Evolutionary conservation across 2,113 vertebrate species (phyloP).

Genomic region (Varanus komodoensis): DNA sequence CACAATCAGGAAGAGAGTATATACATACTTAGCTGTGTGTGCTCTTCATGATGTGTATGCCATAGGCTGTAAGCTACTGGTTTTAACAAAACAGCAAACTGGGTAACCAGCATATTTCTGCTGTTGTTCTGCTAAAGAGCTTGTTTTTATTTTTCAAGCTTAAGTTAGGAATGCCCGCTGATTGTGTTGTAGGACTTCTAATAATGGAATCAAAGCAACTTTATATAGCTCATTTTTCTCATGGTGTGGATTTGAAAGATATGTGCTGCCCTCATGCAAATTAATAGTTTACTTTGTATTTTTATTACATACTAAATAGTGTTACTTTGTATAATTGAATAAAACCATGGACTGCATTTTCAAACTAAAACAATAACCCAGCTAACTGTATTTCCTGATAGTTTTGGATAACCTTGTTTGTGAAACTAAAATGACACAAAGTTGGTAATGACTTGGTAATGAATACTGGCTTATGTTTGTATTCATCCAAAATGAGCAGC

Average conservation of each 20-base stretch:
- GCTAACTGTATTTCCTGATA: background rate
- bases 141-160: background rate
- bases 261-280: background rate
- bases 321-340: background rate
- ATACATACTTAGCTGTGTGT: slow-evolving; percentile 30
- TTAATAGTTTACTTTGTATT: background rate
- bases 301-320: background rate
- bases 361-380: background rate
- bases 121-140: rapidly evolving
- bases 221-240: background rate
- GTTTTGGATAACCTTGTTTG: background rate
- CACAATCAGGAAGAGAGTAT: slow-evolving; percentile 1
- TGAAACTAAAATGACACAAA: background rate
- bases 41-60: slow-evolving; percentile 13
- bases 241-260: background rate
- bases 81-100: slow-evolving; percentile 8
- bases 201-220: background rate
- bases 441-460: background rate
- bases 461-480: background rate
- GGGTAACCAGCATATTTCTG: background rate
- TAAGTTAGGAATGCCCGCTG: background rate
- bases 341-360: background rate
- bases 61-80: background rate
- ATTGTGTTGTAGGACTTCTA: background rate
- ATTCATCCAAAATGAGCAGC: background rate